Percentiles rank a stretch among this genome's conserved stretches.
phyloP scores from a whole-genome alignment of 2,113 vertebrate genomes.

The Pyxicephalus adspersus region DNA sequence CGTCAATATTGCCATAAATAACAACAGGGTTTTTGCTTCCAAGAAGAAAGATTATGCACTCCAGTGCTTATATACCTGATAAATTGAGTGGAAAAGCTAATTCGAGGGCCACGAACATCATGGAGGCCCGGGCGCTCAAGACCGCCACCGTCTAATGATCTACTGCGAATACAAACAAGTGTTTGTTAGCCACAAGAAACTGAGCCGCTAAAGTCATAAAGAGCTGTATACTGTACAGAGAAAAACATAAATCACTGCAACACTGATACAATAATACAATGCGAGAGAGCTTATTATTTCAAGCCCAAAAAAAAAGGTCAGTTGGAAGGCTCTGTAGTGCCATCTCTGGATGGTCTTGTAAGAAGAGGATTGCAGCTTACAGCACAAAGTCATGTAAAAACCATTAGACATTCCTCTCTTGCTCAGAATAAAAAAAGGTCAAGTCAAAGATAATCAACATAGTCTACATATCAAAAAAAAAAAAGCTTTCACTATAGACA shows the following conservation, averaged over 20 bases:
- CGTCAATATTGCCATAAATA: slow-evolving; percentile 48
- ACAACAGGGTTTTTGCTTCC: slow-evolving; percentile 44
- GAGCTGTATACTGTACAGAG: slow-evolving; percentile 11
- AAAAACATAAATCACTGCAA: slow-evolving; percentile 34
- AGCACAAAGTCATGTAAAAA: neutral
- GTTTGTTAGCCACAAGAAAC: neutral
- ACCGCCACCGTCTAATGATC: neutral
- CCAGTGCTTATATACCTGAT: slow-evolving; percentile 28
- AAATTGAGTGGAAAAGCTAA: slow-evolving; percentile 45
- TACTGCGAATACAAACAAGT: slow-evolving; percentile 24
- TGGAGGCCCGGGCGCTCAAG: neutral
- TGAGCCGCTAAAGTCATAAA: slow-evolving; percentile 25
- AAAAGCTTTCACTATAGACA: slow-evolving; percentile 18
- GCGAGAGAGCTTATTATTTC: slow-evolving; percentile 46
- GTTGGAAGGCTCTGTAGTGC: slow-evolving; percentile 27
- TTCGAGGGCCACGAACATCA: neutral
- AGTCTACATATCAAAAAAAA: slow-evolving; percentile 18
- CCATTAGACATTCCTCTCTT: slow-evolving; percentile 30
- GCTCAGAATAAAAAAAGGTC: slow-evolving; percentile 30
- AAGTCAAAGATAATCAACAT: slow-evolving; percentile 35
- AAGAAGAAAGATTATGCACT: slow-evolving; percentile 44
- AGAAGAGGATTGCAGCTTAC: slow-evolving; percentile 1
- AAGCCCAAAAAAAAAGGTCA: slow-evolving; percentile 28
- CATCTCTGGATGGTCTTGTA: slow-evolving; percentile 19
- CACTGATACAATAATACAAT: slow-evolving; percentile 8